phyloP scores from a whole-genome alignment of 2,113 vertebrate species.

The Spermophilus dauricus region DNA sequence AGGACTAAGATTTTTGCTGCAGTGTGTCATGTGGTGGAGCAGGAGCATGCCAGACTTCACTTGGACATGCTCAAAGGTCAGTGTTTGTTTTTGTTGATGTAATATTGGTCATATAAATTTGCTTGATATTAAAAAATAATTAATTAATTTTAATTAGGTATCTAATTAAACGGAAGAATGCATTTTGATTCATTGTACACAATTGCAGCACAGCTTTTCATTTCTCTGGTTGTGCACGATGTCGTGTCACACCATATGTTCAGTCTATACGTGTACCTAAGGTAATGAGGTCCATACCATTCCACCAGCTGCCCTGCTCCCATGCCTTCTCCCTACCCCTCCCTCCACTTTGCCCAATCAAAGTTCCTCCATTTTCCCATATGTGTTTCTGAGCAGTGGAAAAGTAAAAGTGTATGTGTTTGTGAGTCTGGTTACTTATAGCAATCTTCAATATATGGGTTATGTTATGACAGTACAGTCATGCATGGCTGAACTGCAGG shows the following conservation, averaged over 20 bases:
- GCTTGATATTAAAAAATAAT: background rate
- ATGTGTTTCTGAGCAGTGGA: background rate
- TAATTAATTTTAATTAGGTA: no score
- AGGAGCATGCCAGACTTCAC: background rate
- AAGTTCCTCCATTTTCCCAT: background rate
- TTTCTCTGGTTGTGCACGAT: no score
- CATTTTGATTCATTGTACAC: no score
- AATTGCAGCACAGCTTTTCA: no score
- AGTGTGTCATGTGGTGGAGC: slow-evolving; percentile 21
- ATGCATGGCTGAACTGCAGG: no score
- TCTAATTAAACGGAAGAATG: no score
- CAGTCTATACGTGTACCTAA: no score
- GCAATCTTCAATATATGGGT: background rate
- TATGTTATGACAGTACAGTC: background rate
- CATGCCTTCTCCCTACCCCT: no score
- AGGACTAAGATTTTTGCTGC: slow-evolving; percentile 51
- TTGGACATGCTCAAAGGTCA: background rate
- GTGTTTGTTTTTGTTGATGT: background rate
- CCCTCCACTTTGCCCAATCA: no score
- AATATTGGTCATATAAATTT: background rate
- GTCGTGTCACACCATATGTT: no score
- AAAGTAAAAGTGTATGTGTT: background rate
- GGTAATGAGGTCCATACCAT: no score
- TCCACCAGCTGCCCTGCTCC: no score
- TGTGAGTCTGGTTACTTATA: background rate